Percentiles rank a stretch among this genome's conserved stretches.
These are phyloP conservation scores for Drosophila monieri DNA, from an alignment of 2,888 invertebrate species.

Conservation along the genomic window DNA sequence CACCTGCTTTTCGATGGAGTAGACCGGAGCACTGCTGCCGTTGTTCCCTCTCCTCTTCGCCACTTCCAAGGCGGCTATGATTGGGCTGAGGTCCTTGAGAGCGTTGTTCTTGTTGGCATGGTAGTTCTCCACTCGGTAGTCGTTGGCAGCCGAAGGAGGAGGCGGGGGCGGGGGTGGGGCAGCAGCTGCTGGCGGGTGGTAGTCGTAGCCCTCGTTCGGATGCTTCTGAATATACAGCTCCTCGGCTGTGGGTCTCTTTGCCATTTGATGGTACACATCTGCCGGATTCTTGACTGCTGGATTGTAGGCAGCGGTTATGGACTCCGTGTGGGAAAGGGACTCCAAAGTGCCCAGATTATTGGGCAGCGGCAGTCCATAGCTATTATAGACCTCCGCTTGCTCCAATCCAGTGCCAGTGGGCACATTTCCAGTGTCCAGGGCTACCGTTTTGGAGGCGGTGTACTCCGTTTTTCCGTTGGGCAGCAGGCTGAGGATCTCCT, in stretches of 20 bases:
- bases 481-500: constrained; percentile 81
- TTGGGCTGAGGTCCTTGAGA: constrained; percentile 76
- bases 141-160: constrained; percentile 40
- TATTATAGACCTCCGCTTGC: constrained; percentile 65
- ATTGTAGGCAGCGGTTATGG: constrained; percentile 83
- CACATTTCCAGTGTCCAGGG: constrained; percentile 63
- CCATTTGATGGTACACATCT: constrained; percentile 82
- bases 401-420: constrained; percentile 49
- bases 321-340: constrained; percentile 81
- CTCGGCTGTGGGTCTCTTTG: constrained; percentile 75
- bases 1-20: constrained; percentile 79
- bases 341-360: constrained; percentile 78
- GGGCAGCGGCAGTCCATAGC: constrained; percentile 72
- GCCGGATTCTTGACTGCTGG: constrained; percentile 66
- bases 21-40: constrained; percentile 58
- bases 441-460: constrained; percentile 80
- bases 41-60: constrained; percentile 66
- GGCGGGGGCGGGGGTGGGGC: constrained; percentile 38
- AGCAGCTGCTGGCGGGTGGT: constrained; percentile 52
- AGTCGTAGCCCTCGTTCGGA: constrained; percentile 80
- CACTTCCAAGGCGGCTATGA: constrained; percentile 81
- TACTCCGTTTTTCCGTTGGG: constrained; percentile 81
- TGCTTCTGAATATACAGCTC: constrained; percentile 80
- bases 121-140: constrained; percentile 74
- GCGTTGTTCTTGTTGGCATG: constrained; percentile 66